Evolutionary conservation across 2,113 vertebrate species (phyloP), one percentile per base, ranked within the genome.

Genomic region (Motacilla alba): DNA sequence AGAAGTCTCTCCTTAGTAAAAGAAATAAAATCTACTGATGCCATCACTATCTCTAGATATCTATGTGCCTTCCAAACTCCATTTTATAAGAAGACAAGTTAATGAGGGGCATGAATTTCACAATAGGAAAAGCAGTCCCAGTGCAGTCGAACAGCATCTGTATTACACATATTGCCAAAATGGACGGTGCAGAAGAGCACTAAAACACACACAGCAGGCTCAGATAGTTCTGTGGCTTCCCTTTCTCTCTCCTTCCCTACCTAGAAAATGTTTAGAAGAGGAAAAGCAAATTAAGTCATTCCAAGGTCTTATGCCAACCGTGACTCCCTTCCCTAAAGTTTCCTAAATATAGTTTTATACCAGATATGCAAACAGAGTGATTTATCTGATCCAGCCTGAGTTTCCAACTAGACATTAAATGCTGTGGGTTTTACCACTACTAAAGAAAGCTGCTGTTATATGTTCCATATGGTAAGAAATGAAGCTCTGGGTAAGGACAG

Each of bases 21-120:
- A 81, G 83, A 86, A 86, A 89, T 83, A 93, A 96, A 96, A 94
- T 91, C 83, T 68, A 68, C 33, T 84, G 86, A 83, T 84, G 80
- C 37, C 41, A 9, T 89, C 87, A 60, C 56, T 83, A 89, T 56
- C 37, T 60, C 87, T 78, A 78, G 37, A 82, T 78, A 82, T 82
- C 66, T 44, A 15, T 37, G 31, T 75, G 56, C 24, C 68, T 92
- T 75, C 69, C 77, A 90, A 89, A 83, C 33, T 75, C 56, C 35
- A 78, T 94, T 90, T 94, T 68, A 58, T 66, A 81, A 80, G 77
- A 63, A 60, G 73, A 60, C 26, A 81, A 86, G 24, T 47, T 86
- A 81, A 91, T 49, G 64, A 75, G 74, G 68, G 83, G 68, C 58
- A 53, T 64, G 69, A 89, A 92, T 95, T 91, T 91, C 75, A 70